phyloP scores from a whole-genome alignment of 2,113 vertebrate species.

The Leptobrachium leishanense region DNA sequence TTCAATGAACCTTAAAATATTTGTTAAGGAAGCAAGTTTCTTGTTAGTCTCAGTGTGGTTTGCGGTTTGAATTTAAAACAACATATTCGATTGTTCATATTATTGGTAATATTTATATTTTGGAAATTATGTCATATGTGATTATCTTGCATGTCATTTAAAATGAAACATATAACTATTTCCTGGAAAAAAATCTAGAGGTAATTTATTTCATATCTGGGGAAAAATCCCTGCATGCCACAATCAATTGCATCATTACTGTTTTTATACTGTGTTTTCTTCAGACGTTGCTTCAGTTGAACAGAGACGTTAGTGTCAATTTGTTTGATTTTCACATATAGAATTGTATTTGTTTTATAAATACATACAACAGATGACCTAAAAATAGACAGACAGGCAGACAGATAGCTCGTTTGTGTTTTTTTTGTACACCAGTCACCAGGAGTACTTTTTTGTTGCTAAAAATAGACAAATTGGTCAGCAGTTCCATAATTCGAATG shows the following conservation, averaged over 20 bases:
- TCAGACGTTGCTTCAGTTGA: too few relatives aligned
- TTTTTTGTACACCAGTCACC: too few relatives aligned
- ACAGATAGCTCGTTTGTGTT: too few relatives aligned
- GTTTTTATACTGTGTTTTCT: constrained; percentile 53
- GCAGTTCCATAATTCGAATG: too few relatives aligned
- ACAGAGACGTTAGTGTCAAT: too few relatives aligned
- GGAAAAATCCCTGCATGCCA: constrained; percentile 58
- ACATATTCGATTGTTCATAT: constrained; percentile 13
- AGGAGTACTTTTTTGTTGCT: too few relatives aligned
- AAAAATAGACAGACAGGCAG: too few relatives aligned
- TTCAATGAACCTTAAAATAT: constrained; percentile 1
- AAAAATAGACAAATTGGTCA: too few relatives aligned
- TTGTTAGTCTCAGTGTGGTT: neutral
- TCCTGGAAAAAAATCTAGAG: constrained; percentile 66
- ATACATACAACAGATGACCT: too few relatives aligned
- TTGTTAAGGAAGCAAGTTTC: neutral
- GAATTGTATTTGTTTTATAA: too few relatives aligned
- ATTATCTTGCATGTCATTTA: constrained; percentile 58
- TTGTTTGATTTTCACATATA: neutral
- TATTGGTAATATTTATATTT: neutral
- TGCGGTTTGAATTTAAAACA: constrained; percentile 4
- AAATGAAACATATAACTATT: constrained; percentile 58
- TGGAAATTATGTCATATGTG: constrained; percentile 45
- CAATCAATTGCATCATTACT: constrained; percentile 58
- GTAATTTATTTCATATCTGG: constrained; percentile 58